Evolutionary conservation across 2,888 invertebrate genomes (phyloP).

Genomic region (Ariolimax columbianus): DNA sequence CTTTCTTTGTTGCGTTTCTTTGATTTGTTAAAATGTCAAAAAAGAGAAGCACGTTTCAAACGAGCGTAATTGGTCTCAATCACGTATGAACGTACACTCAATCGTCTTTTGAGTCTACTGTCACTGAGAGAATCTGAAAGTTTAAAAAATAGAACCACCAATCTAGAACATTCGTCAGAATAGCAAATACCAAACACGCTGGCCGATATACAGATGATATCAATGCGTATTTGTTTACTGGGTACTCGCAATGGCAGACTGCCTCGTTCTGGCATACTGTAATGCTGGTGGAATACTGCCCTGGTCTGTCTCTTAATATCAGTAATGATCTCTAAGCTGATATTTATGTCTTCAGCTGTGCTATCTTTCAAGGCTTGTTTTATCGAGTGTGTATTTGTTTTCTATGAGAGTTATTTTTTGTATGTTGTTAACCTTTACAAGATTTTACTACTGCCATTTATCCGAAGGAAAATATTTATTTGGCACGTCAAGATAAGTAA

Average conservation of each 20-base stretch:
- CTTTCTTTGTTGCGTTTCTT: too few species aligned
- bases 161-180: not conserved
- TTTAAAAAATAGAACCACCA: not conserved
- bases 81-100: not conserved
- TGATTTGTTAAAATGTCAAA: too few species aligned
- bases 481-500: not conserved
- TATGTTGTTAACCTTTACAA: too few species aligned
- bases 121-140: too few species aligned
- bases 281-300: not conserved
- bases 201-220: not conserved
- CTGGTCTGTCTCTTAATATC: not conserved
- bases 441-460: too few species aligned
- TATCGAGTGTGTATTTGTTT: not conserved
- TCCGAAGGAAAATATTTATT: not conserved
- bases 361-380: not conserved
- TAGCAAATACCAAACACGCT: not conserved
- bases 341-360: not conserved
- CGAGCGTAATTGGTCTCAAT: too few species aligned
- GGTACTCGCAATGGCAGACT: not conserved
- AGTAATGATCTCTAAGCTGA: not conserved
- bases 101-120: not conserved
- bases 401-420: too few species aligned
- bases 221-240: not conserved
- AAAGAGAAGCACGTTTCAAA: too few species aligned
- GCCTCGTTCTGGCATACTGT: not conserved